phyloP scores from a whole-genome alignment of 1,140 invertebrate species.

The Drosophila pseudoananassae region DNA sequence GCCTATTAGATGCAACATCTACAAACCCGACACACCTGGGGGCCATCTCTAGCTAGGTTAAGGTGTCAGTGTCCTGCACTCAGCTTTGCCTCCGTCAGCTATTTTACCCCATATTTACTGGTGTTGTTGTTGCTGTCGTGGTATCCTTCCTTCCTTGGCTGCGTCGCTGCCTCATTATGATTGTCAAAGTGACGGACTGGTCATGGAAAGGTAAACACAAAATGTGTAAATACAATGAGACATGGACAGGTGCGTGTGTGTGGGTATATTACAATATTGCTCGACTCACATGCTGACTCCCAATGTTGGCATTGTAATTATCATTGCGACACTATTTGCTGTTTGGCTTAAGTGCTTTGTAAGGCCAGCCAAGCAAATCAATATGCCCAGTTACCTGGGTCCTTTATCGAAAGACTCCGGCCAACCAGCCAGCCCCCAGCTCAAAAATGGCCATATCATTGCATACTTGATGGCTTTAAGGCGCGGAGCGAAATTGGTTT shows the following conservation, averaged over 20 bases:
- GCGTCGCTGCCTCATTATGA: constrained; percentile 74
- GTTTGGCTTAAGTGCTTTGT: constrained; percentile 72
- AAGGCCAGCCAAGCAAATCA: constrained; percentile 55
- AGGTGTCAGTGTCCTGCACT: constrained; percentile 64
- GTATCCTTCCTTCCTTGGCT: constrained; percentile 34
- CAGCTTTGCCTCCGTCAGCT: constrained; percentile 70
- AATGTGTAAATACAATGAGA: constrained; percentile 77
- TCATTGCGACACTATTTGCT: constrained; percentile 80
- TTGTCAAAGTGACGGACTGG: constrained; percentile 81
- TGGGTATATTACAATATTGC: constrained; percentile 39
- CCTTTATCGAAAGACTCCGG: not conserved
- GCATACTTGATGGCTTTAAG: constrained; percentile 71
- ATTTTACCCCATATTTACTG: constrained; percentile 51
- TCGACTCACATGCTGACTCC: constrained; percentile 37
- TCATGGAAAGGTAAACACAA: constrained; percentile 79
- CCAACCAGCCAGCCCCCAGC: not conserved
- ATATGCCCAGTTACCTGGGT: constrained; percentile 50
- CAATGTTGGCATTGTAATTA: constrained; percentile 76
- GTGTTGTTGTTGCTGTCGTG: constrained; percentile 14
- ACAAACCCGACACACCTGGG: not conserved
- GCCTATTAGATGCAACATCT: too few species aligned
- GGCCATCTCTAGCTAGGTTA: constrained; percentile 56
- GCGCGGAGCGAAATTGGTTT: constrained; percentile 63
- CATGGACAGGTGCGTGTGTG: constrained; percentile 39
- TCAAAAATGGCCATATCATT: constrained; percentile 42